Conservation (phyloP, 2,888 invertebrate species). For the Pandemis corylana region DNA sequence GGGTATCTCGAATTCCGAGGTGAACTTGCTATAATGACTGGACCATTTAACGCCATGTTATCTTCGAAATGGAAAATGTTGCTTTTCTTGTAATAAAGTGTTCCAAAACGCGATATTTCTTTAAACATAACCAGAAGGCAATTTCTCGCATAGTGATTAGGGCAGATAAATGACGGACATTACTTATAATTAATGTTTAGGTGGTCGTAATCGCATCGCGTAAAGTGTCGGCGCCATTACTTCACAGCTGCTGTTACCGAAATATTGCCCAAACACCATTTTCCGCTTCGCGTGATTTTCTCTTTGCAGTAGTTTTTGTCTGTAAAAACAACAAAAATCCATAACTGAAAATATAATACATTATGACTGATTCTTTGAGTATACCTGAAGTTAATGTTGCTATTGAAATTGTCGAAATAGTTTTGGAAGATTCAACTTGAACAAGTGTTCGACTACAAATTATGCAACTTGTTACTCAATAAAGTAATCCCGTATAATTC, state of each 20-base stretch:
- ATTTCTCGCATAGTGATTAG: slow-evolving; percentile 78
- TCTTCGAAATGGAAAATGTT: too few species aligned
- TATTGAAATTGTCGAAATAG: background rate
- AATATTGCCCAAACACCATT: slow-evolving; percentile 80
- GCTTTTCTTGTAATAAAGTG: background rate
- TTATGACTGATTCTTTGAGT: background rate
- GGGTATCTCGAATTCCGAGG: too few species aligned
- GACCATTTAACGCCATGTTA: too few species aligned
- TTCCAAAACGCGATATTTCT: slow-evolving; percentile 37
- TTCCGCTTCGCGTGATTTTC: slow-evolving; percentile 74
- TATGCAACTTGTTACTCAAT: background rate
- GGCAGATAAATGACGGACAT: slow-evolving; percentile 84
- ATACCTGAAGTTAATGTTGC: background rate
- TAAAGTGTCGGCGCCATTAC: slow-evolving; percentile 84
- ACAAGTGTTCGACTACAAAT: background rate
- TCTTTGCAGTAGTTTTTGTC: slow-evolving; percentile 56
- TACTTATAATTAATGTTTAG: slow-evolving; percentile 85
- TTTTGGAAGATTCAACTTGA: background rate
- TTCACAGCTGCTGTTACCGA: slow-evolving; percentile 81
- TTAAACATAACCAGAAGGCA: slow-evolving; percentile 52
- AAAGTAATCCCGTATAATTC: background rate
- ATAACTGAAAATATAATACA: background rate
- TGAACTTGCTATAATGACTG: too few species aligned
- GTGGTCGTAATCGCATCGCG: slow-evolving; percentile 84
- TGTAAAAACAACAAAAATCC: background rate